These are phyloP conservation scores for Spermophilus dauricus DNA, from an alignment of 2,113 vertebrate species.

Conservation along the genomic window DNA sequence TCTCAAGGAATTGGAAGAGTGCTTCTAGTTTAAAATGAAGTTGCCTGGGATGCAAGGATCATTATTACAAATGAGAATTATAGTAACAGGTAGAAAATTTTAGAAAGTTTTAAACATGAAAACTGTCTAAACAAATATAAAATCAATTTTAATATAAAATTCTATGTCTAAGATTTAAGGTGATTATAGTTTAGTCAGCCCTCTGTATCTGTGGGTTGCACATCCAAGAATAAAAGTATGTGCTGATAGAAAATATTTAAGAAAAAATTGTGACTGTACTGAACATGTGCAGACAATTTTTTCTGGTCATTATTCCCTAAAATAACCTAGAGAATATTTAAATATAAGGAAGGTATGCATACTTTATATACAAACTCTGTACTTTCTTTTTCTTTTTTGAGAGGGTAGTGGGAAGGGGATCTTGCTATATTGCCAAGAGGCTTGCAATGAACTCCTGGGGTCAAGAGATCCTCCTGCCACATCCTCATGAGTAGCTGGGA, in stretches of 20 bases:
- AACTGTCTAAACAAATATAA: neutral
- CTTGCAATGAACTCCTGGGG: neutral
- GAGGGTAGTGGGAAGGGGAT: neutral
- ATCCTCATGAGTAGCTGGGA: neutral
- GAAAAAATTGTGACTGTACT: neutral
- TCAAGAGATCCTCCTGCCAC: neutral
- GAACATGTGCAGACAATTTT: neutral
- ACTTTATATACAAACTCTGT: neutral
- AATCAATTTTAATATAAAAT: neutral
- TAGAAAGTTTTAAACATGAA: neutral
- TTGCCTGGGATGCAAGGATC: neutral
- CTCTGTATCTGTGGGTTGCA: neutral
- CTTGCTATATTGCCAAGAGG: neutral
- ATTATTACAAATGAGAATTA: neutral
- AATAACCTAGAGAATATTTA: neutral
- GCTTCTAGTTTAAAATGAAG: slow-evolving; percentile 1
- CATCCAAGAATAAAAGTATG: neutral
- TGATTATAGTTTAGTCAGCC: too few species aligned
- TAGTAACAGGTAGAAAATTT: neutral
- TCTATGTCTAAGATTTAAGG: neutral
- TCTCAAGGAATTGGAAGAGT: neutral
- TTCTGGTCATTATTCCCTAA: neutral
- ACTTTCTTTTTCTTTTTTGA: neutral
- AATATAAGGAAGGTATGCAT: neutral
- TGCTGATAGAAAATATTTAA: neutral